Percentiles rank a stretch among this genome's conserved stretches.
Evolutionary conservation across 2,888 invertebrate species (phyloP).

Genomic region (Hemicrepidius hirtus): DNA sequence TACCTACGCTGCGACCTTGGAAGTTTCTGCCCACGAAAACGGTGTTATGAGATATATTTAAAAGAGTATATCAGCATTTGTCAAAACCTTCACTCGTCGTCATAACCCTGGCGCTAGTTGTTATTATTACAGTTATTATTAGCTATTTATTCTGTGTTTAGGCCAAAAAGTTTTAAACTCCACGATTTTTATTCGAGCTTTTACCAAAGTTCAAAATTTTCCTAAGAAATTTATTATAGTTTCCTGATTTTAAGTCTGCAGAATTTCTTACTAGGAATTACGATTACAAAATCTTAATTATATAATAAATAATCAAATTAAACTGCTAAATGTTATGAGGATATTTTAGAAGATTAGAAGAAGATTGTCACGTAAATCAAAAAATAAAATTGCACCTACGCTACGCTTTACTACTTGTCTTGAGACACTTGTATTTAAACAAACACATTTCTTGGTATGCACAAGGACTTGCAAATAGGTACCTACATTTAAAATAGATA

Average conservation of each 20-base stretch:
- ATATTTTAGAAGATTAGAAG: not conserved
- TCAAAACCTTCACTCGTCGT: conserved; percentile 39
- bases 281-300: not conserved
- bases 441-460: too few species aligned
- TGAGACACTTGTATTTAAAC: too few species aligned
- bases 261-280: too few species aligned
- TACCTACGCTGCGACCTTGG: conserved; percentile 39
- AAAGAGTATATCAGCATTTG: conserved; percentile 26
- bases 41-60: conserved; percentile 30
- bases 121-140: conserved; percentile 33
- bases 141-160: conserved; percentile 31
- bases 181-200: not conserved
- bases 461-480: too few species aligned
- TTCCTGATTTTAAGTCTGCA: too few species aligned
- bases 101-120: conserved; percentile 40
- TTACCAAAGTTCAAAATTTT: not conserved
- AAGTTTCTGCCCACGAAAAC: conserved; percentile 25
- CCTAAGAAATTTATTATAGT: too few species aligned
- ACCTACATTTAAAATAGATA: too few species aligned
- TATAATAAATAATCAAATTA: not conserved
- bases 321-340: not conserved
- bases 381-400: conserved; percentile 9
- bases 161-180: conserved; percentile 27
- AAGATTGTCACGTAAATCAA: conserved; percentile 16
- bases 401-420: not conserved